phyloP scores from a whole-genome alignment of 2,888 invertebrate genomes.

The Dicyrtomina minuta region DNA sequence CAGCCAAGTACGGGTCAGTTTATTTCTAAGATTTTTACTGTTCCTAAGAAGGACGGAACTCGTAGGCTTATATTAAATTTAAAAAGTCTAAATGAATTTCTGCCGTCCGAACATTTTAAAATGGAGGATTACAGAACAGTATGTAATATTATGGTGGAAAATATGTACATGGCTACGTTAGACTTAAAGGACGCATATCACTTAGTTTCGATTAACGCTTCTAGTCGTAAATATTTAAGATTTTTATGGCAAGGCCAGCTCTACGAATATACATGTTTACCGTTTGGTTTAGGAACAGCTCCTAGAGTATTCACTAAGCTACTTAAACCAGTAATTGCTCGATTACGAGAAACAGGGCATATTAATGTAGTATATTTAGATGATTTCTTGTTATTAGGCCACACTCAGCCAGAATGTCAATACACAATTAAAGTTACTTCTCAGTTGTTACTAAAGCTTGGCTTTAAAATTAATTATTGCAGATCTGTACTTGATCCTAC shows the following conservation, averaged over 20 bases:
- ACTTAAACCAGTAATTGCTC: constrained; percentile 24
- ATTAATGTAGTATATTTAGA: constrained; percentile 29
- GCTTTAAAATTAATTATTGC: constrained; percentile 9
- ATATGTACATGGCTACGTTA: constrained; percentile 27
- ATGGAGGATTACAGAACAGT: constrained; percentile 35
- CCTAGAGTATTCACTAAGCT: constrained; percentile 38
- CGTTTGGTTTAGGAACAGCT: constrained; percentile 30
- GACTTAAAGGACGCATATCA: constrained; percentile 38
- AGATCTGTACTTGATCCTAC: constrained; percentile 1
- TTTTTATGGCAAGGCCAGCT: constrained; percentile 25
- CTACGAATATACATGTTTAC: constrained; percentile 29
- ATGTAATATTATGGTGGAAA: constrained; percentile 9
- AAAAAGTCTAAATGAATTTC: constrained; percentile 36
- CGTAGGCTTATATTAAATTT: too few species aligned
- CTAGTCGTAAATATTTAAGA: constrained; percentile 27
- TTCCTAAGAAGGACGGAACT: too few species aligned
- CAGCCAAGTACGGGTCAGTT: too few species aligned
- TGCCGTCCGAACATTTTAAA: constrained; percentile 34
- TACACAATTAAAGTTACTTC: not conserved
- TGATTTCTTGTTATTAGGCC: constrained; percentile 28
- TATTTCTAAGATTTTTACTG: too few species aligned
- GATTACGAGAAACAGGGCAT: constrained; percentile 17
- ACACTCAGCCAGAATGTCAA: not conserved
- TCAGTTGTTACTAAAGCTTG: not conserved
- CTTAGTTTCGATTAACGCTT: constrained; percentile 16